These are phyloP conservation scores for Heptranchias perlo DNA, from an alignment of 2,113 vertebrate species.

Conservation along the genomic window DNA sequence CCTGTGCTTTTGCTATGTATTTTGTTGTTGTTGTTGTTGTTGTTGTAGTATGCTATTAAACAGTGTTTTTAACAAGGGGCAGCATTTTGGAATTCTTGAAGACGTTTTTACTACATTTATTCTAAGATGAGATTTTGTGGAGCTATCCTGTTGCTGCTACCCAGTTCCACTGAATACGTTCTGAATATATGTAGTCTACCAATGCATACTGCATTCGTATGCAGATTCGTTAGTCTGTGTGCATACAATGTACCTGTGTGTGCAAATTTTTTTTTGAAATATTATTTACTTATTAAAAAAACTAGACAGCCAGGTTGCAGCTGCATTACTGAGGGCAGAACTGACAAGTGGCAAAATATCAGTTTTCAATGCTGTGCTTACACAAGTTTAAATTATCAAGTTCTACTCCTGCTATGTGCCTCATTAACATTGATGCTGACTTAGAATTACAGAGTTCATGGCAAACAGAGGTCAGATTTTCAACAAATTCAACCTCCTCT, in stretches of 20 bases:
- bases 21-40: neutral
- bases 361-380: neutral
- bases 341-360: neutral
- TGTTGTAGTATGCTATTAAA: neutral
- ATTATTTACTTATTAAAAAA: neutral
- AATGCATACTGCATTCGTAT: neutral
- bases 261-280: neutral
- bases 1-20: neutral
- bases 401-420: neutral
- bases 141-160: neutral
- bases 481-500: neutral
- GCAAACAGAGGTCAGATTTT: neutral
- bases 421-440: neutral
- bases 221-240: neutral
- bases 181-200: neutral
- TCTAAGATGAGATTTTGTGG: neutral
- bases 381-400: neutral
- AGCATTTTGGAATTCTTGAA: neutral
- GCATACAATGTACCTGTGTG: neutral
- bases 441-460: neutral
- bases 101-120: neutral
- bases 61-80: neutral
- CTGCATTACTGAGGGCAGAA: neutral
- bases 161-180: neutral
- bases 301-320: neutral